Conservation (phyloP, 2,113 vertebrate species). For the Collichthys lucidus region DNA sequence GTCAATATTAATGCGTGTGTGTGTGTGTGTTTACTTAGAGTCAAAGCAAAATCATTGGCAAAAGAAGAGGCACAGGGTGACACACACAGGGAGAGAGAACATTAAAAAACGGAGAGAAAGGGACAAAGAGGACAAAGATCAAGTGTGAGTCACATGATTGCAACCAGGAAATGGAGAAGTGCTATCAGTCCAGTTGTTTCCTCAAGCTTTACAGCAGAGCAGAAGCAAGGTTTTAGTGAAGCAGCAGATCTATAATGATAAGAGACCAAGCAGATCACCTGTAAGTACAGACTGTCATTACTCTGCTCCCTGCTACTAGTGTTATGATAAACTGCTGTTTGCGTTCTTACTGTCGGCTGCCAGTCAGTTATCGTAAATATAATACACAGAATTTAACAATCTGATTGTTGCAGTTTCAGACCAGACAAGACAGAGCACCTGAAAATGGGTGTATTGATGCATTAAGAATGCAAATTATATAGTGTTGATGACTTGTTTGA, state of each 20-base stretch:
- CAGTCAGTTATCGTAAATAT: no score
- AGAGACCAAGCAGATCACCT: conserved; percentile 22
- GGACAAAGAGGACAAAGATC: conserved; percentile 65
- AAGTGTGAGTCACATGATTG: conserved; percentile 63
- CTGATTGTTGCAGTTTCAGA: background rate
- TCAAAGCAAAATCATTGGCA: background rate
- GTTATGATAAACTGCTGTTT: background rate
- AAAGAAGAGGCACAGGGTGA: conserved; percentile 1
- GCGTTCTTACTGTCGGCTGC: background rate
- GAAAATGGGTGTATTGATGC: background rate
- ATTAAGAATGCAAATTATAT: background rate
- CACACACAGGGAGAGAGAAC: background rate
- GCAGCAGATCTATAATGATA: conserved; percentile 38
- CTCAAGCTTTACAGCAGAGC: background rate
- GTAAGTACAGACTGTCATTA: conserved; percentile 64
- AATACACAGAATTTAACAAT: background rate
- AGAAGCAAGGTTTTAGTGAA: conserved; percentile 17
- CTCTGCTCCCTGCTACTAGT: background rate
- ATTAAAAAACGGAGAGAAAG: background rate
- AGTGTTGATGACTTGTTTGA: background rate
- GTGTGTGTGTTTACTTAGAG: conserved; percentile 12
- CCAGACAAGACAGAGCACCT: background rate
- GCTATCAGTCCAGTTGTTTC: conserved; percentile 22
- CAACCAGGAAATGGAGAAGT: conserved; percentile 73
- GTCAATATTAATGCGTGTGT: conserved; percentile 13